A percentile compares a stretch with the other conserved stretches of the same genome.
Evolutionary conservation across 1,140 invertebrate species (phyloP).

Genomic region (Drosophila ogumai): DNA sequence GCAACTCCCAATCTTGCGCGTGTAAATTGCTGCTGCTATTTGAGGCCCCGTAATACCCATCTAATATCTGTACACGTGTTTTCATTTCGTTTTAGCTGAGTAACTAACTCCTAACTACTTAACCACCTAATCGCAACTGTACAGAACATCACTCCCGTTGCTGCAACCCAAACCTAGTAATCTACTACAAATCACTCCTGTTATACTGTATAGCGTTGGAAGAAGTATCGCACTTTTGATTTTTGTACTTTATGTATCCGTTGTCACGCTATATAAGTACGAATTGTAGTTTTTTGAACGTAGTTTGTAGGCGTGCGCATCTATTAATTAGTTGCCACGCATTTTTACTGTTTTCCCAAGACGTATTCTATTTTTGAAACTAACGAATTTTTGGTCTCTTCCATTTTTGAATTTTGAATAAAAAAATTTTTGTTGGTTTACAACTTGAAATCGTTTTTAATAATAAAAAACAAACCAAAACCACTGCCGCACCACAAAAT

Average conservation of each 20-base stretch:
- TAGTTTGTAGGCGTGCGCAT: slow-evolving; percentile 23
- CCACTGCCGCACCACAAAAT: slow-evolving; percentile 35
- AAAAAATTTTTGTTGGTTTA: slow-evolving; percentile 28
- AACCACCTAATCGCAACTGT: slow-evolving; percentile 45
- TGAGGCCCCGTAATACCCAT: slow-evolving; percentile 27
- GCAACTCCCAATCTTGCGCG: slow-evolving; percentile 24
- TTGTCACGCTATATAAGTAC: slow-evolving; percentile 16
- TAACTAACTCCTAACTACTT: slow-evolving; percentile 16
- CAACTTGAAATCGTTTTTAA: slow-evolving; percentile 35
- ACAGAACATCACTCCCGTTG: slow-evolving; percentile 56
- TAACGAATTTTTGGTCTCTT: slow-evolving; percentile 80
- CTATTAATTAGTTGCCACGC: slow-evolving; percentile 21
- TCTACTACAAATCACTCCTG: slow-evolving; percentile 14
- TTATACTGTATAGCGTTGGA: slow-evolving; percentile 26
- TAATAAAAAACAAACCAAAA: slow-evolving; percentile 20
- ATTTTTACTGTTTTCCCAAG: slow-evolving; percentile 9
- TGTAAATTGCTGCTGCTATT: slow-evolving; percentile 50
- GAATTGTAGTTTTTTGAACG: slow-evolving; percentile 32
- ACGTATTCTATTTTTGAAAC: slow-evolving; percentile 62
- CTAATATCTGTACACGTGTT: slow-evolving; percentile 49
- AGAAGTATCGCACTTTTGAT: slow-evolving; percentile 50
- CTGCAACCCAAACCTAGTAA: slow-evolving; percentile 49
- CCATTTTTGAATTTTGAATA: slow-evolving; percentile 75
- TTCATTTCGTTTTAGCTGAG: slow-evolving; percentile 67
- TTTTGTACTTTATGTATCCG: slow-evolving; percentile 39